These are phyloP conservation scores for Homarus americanus DNA, from an alignment of 1,140 invertebrate genomes.

Conservation along the genomic window DNA sequence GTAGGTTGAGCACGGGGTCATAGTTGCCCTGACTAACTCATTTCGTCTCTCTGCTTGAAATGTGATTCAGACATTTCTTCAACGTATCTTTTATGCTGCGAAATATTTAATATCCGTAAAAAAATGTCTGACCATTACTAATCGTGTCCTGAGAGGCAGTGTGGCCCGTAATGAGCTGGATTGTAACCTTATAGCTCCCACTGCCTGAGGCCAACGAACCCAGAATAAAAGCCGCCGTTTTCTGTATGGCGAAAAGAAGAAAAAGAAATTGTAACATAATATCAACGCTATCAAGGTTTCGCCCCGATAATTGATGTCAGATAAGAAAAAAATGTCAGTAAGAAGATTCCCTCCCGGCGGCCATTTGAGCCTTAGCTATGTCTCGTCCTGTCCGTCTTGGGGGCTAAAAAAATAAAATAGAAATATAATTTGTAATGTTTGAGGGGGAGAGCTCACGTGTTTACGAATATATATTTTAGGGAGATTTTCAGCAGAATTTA, in stretches of 20 bases:
- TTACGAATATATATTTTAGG: neutral
- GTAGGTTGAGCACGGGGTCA: too few species aligned
- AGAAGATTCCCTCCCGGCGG: neutral
- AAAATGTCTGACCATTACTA: constrained; percentile 29
- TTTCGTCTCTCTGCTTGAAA: too few species aligned
- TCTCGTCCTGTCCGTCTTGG: neutral
- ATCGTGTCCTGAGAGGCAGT: neutral
- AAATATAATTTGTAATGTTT: too few species aligned
- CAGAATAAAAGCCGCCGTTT: neutral
- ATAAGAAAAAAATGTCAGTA: constrained; percentile 11
- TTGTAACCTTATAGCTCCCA: constrained; percentile 11
- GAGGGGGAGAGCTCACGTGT: neutral
- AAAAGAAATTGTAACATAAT: constrained; percentile 44
- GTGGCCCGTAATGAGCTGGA: constrained; percentile 35
- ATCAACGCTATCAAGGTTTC: constrained; percentile 34
- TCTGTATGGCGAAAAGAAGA: constrained; percentile 19
- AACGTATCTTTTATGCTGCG: too few species aligned
- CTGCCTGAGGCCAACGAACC: neutral
- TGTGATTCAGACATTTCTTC: too few species aligned
- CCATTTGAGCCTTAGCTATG: neutral
- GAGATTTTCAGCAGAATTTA: too few species aligned
- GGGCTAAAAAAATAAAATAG: too few species aligned
- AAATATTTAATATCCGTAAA: neutral
- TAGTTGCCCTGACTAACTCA: too few species aligned
- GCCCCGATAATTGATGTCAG: constrained; percentile 57